Base-by-base conservation (phyloP, 1,140 invertebrate species). In the Hycleus cichorii region DNA sequence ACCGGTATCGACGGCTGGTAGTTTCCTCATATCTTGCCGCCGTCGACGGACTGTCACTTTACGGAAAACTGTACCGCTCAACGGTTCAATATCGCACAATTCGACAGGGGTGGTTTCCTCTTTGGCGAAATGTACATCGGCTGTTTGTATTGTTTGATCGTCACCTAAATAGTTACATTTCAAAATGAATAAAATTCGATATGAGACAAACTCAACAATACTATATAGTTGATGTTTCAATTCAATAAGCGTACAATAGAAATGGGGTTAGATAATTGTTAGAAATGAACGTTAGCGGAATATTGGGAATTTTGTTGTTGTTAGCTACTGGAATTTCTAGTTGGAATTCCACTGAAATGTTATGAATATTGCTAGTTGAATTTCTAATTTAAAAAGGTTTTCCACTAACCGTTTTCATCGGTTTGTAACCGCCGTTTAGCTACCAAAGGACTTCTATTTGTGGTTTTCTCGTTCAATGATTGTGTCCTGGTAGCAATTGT, bases 21-120 rank as follows among this genome's bases (percentile, higher is more conserved):
- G 66, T 64, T 74, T 74, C 57, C 67, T 62, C 65, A 71, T 65
- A 49, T 74, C 70, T 43, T 73, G 71, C 11, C 72, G 66, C 43
- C 72, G 43, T 59, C 72, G 69, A 39, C 72, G 69, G 2, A 77
- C 67, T 6, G 75, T 78, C 39, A 80, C 77, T 70, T 79, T 80
- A 27, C 76, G 66, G 59, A 80, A 80, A 11, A 80, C 70, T 11
- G 75, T 71, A 11, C 74, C 74, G 54, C 71, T 74, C 5, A 72
- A 50, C 3, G 72, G 69, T 53, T 77, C 76, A 12, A 75, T 72
- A 57, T 76, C 76, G 50, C 71, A 72, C 18, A 69, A 60, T 59
- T 71, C 70, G 10, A 69, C 60, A 18, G 61, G 55, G 10, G 55
- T 51, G 5, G 49, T 58, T 50, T 62, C 60, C 39, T 62, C 60